phyloP scores from a whole-genome alignment of 35 echinoderm and acorn worm species.

The Heliocidaris tuberculata region DNA sequence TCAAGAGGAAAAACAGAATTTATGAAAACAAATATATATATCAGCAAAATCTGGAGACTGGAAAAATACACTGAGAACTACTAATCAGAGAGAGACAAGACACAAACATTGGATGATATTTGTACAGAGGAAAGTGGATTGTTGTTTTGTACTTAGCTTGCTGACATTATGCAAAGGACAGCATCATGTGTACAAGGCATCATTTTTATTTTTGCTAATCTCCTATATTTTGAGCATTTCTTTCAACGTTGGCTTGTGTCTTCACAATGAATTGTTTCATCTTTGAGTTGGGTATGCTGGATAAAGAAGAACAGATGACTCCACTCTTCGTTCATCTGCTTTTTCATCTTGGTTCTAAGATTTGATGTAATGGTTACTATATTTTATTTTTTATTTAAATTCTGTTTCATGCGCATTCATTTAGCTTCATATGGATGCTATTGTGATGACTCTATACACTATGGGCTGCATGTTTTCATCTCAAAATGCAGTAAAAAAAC shows the following conservation, averaged over 20 bases:
- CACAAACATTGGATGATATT: background rate
- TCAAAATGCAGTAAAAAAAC: background rate
- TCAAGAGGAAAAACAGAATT: slow-evolving; percentile 25
- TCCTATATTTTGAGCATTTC: background rate
- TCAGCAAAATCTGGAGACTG: background rate
- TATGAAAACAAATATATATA: slow-evolving; percentile 42
- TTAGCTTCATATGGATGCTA: background rate
- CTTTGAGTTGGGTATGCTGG: background rate
- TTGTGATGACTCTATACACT: background rate
- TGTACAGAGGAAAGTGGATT: background rate
- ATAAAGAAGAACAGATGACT: background rate
- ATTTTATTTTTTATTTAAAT: background rate
- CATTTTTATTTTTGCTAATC: background rate
- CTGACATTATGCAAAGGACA: background rate
- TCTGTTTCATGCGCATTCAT: background rate
- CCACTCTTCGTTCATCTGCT: background rate
- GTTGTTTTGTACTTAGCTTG: background rate
- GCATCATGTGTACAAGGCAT: background rate
- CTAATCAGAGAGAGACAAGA: background rate
- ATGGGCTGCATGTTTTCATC: background rate
- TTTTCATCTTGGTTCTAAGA: background rate
- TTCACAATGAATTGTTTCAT: background rate
- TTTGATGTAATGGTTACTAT: background rate
- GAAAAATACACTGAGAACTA: slow-evolving; percentile 7
- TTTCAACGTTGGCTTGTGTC: background rate